Percentiles rank a stretch among this genome's conserved stretches.
phyloP scores from a whole-genome alignment of 2,113 vertebrate genomes.

The Mohoua ochrocephala region DNA sequence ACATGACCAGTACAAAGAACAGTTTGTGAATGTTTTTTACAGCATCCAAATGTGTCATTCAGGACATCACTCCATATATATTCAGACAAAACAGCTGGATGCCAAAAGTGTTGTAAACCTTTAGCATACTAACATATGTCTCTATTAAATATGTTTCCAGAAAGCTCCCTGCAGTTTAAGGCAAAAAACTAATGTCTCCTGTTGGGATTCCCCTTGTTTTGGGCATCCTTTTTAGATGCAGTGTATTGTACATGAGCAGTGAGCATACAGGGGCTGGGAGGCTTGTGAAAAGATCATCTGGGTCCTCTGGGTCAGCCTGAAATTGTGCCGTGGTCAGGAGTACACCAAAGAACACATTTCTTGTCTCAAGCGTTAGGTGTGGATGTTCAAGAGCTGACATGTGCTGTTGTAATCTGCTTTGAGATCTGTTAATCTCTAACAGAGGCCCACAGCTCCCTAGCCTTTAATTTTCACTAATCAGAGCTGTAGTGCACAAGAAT shows the following conservation, averaged over 20 bases:
- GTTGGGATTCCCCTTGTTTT: neutral
- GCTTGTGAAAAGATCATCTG: fast-evolving
- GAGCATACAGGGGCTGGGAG: neutral
- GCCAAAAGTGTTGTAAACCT: neutral
- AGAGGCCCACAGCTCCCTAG: neutral
- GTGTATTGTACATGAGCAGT: fast-evolving
- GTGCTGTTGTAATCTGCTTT: neutral
- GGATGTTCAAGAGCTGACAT: neutral
- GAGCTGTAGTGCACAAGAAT: neutral
- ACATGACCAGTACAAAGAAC: neutral
- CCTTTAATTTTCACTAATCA: neutral
- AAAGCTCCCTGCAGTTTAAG: neutral
- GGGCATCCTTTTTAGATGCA: neutral
- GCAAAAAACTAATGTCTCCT: neutral
- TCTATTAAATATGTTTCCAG: neutral
- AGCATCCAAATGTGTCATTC: neutral
- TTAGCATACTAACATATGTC: neutral
- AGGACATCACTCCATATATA: neutral
- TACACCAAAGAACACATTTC: neutral
- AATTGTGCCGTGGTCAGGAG: neutral
- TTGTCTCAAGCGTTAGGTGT: neutral
- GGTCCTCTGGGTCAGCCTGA: neutral
- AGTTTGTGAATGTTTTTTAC: neutral
- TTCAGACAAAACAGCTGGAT: neutral
- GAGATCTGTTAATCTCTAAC: neutral